These are phyloP conservation scores for Oncorhynchus keta DNA, from an alignment of 2,113 vertebrate species.

Conservation along the genomic window DNA sequence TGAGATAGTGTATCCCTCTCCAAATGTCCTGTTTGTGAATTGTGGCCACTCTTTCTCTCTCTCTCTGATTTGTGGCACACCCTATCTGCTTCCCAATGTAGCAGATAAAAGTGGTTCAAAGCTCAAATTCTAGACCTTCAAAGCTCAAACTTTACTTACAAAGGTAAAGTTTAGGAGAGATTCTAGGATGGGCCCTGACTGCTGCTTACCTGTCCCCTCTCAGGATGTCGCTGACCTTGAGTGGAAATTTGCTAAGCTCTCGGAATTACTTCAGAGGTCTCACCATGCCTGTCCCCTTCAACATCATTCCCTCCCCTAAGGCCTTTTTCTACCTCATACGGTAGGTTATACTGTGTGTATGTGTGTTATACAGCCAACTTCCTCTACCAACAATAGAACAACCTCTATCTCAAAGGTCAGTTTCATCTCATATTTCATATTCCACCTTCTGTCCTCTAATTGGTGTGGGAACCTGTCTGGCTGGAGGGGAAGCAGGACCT, in stretches of 20 bases:
- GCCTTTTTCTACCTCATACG: slow-evolving; percentile 79
- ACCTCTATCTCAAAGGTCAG: not conserved
- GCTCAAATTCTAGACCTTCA: too few species aligned
- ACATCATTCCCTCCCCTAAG: slow-evolving; percentile 87
- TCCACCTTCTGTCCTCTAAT: too few species aligned
- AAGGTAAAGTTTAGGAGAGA: not conserved
- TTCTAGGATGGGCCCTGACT: not conserved
- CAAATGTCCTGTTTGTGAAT: slow-evolving; percentile 6
- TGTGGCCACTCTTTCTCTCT: not conserved
- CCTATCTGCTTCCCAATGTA: slow-evolving; percentile 63
- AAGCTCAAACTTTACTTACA: too few species aligned
- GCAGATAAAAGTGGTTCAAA: too few species aligned
- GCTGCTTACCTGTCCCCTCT: not conserved
- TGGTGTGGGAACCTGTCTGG: too few species aligned
- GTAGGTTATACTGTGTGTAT: slow-evolving; percentile 29
- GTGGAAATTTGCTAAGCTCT: slow-evolving; percentile 89
- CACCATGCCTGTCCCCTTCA: slow-evolving; percentile 88
- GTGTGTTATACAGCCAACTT: not conserved
- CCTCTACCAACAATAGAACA: not conserved
- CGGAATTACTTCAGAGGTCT: slow-evolving; percentile 86
- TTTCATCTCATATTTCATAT: not conserved
- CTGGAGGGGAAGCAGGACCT: too few species aligned
- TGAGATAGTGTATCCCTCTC: not conserved
- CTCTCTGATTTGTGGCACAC: slow-evolving; percentile 83
- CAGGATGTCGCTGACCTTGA: slow-evolving; percentile 89